These are phyloP conservation scores for Liposcelis brunnea DNA, from an alignment of 2,888 invertebrate species.

Conservation along the genomic window DNA sequence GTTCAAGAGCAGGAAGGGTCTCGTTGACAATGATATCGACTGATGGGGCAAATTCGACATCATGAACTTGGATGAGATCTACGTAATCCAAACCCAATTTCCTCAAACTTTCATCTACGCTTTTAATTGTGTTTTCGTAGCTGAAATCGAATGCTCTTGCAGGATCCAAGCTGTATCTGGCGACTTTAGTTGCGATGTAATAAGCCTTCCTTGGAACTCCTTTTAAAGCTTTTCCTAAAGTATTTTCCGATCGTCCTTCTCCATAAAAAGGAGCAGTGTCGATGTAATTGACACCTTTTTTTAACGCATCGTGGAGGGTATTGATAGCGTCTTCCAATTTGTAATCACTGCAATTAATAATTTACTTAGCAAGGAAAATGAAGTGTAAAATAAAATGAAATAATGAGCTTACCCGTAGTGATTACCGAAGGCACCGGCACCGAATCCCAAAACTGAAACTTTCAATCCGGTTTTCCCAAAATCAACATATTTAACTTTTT, in stretches of 20 bases:
- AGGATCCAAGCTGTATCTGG: slow-evolving; percentile 55
- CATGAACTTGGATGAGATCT: slow-evolving; percentile 64
- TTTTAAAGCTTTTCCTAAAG: slow-evolving; percentile 67
- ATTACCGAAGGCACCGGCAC: slow-evolving; percentile 51
- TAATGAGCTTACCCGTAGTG: slow-evolving; percentile 44
- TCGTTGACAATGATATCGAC: slow-evolving; percentile 61
- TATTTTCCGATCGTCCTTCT: slow-evolving; percentile 63
- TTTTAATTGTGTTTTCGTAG: slow-evolving; percentile 48
- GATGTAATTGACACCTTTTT: slow-evolving; percentile 72
- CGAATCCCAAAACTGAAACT: slow-evolving; percentile 54
- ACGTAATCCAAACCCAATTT: slow-evolving; percentile 62
- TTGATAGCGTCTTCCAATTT: slow-evolving; percentile 48
- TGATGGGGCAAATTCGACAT: slow-evolving; percentile 70
- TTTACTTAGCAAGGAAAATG: slow-evolving; percentile 6
- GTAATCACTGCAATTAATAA: slow-evolving; percentile 31
- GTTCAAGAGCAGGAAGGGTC: slow-evolving; percentile 66
- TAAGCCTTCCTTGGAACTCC: slow-evolving; percentile 64
- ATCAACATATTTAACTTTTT: slow-evolving; percentile 50
- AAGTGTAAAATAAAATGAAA: neutral
- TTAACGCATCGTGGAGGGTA: slow-evolving; percentile 52
- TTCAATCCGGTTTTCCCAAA: slow-evolving; percentile 57
- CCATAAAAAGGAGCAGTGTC: slow-evolving; percentile 92
- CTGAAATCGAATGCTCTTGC: slow-evolving; percentile 77
- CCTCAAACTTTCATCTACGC: slow-evolving; percentile 56
- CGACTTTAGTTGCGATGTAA: slow-evolving; percentile 84